Evolutionary conservation across 2,888 invertebrate species (phyloP).

Genomic region (Noctua janthina): DNA sequence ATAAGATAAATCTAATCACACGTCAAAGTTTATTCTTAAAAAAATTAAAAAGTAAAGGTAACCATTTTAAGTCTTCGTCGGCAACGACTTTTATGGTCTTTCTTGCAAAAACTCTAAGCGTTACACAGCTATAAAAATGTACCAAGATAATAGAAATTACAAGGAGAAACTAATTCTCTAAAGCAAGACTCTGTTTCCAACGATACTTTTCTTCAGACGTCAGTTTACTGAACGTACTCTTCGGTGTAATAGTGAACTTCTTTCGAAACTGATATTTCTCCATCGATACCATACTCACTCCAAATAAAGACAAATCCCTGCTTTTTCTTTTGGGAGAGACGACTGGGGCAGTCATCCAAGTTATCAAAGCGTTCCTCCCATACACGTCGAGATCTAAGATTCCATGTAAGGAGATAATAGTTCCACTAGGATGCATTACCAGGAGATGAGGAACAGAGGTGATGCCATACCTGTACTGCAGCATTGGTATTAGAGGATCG

Average conservation of each 20-base stretch:
- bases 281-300: slow-evolving; percentile 60
- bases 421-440: slow-evolving; percentile 76
- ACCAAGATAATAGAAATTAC: neutral
- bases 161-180: neutral
- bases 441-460: slow-evolving; percentile 79
- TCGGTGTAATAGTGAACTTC: slow-evolving; percentile 62
- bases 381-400: slow-evolving; percentile 80
- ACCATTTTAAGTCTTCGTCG: too few species aligned
- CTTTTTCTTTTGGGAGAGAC: slow-evolving; percentile 71
- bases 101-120: neutral
- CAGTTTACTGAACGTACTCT: neutral
- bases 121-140: neutral
- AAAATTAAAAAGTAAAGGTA: too few species aligned
- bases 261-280: slow-evolving; percentile 62
- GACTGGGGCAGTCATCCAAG: slow-evolving; percentile 78
- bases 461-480: slow-evolving; percentile 79
- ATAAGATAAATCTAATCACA: too few species aligned
- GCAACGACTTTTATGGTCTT: neutral
- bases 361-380: slow-evolving; percentile 82
- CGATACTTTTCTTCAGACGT: too few species aligned
- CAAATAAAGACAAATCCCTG: slow-evolving; percentile 75
- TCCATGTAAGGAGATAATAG: slow-evolving; percentile 78
- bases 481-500: slow-evolving; percentile 76
- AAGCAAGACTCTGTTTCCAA: neutral
- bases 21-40: too few species aligned